Evolutionary conservation across 1,140 invertebrate species (phyloP).

Genomic region (Prorops nasuta): DNA sequence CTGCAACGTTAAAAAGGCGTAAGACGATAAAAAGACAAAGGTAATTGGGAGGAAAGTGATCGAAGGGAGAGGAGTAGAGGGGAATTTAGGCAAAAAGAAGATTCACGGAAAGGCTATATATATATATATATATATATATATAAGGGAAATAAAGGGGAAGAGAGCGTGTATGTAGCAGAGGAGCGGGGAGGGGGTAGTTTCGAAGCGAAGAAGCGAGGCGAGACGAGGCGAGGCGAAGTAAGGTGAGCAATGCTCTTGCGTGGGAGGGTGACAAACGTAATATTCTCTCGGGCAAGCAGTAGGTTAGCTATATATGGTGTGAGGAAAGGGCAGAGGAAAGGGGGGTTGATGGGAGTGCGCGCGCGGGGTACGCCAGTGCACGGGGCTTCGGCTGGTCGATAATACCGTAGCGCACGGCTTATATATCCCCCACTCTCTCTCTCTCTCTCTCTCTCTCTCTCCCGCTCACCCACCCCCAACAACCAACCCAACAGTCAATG

Average conservation of each 20-base stretch:
- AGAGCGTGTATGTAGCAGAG: not conserved
- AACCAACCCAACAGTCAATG: not conserved
- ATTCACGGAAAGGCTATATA: no score
- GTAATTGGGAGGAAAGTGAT: not conserved
- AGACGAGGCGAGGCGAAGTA: not conserved
- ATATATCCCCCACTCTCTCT: no score
- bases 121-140: no score
- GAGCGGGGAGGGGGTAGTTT: slow-evolving; percentile 8
- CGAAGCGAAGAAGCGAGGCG: slow-evolving; percentile 12
- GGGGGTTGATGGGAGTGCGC: slow-evolving; percentile 6
- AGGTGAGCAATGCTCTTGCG: not conserved
- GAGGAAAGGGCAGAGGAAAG: slow-evolving; percentile 7
- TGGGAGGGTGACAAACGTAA: slow-evolving; percentile 30
- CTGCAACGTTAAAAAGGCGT: no score
- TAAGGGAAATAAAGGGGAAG: not conserved
- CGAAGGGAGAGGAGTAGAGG: not conserved
- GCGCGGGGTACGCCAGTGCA: slow-evolving; percentile 16
- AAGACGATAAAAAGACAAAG: not conserved
- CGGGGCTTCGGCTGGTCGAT: slow-evolving; percentile 45
- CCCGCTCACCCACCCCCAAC: not conserved
- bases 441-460: slow-evolving; percentile 2
- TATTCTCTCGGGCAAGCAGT: slow-evolving; percentile 27
- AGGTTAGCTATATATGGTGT: not conserved
- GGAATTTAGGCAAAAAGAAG: not conserved
- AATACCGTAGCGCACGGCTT: slow-evolving; percentile 28